phyloP scores from a whole-genome alignment of 1,140 invertebrate species.

The Drosophila tristis region DNA sequence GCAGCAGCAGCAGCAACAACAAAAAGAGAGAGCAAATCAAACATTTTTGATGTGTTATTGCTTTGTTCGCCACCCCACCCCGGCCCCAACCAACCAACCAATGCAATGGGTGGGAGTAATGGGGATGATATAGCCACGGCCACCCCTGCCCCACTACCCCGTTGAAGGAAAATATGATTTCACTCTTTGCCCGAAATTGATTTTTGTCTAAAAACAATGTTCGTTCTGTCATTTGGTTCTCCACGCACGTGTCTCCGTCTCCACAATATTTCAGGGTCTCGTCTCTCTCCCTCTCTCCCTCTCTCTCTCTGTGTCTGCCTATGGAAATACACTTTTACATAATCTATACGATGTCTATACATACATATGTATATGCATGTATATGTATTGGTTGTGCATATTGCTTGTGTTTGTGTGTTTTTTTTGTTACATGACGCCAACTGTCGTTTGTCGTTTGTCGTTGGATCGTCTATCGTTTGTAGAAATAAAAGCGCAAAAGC shows the following conservation, averaged over 20 bases:
- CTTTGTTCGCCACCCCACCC: conserved; percentile 22
- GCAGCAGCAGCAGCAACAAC: not conserved
- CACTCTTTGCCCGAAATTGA: conserved; percentile 15
- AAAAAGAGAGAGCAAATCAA: conserved; percentile 29
- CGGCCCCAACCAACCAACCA: not conserved
- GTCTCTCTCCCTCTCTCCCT: not conserved
- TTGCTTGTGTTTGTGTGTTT: conserved; percentile 28
- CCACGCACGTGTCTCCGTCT: conserved; percentile 72
- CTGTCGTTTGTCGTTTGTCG: conserved; percentile 48
- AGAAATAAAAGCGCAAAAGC: conserved; percentile 23
- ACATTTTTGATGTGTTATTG: conserved; percentile 53
- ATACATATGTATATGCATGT: conserved; percentile 6
- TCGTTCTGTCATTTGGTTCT: conserved; percentile 48
- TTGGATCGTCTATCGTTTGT: too few species aligned
- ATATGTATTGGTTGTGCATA: conserved; percentile 24
- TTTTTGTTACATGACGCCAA: conserved; percentile 52
- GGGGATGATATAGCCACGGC: conserved; percentile 11
- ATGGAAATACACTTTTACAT: too few species aligned
- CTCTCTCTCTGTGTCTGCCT: conserved; percentile 12
- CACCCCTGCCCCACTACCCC: too few species aligned
- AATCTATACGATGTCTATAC: conserved; percentile 24
- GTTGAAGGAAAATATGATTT: conserved; percentile 8
- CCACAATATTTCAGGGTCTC: conserved; percentile 66
- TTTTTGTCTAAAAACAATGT: too few species aligned
- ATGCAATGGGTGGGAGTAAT: not conserved